These are phyloP conservation scores for Alfaro cultratus DNA, from an alignment of 2,797 vertebrate species.

Conservation along the genomic window DNA sequence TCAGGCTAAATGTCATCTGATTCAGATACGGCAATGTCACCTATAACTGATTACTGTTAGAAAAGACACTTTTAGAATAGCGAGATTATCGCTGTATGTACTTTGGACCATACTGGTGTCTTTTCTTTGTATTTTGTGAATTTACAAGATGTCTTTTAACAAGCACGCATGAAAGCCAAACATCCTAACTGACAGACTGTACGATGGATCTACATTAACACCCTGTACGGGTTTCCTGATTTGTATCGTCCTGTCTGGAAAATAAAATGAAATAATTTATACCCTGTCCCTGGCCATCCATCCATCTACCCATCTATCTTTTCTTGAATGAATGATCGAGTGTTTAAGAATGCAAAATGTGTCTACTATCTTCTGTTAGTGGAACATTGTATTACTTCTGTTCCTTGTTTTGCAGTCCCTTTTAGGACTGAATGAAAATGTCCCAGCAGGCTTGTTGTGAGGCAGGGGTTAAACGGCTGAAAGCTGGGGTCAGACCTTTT, in stretches of 20 bases:
- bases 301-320: background rate
- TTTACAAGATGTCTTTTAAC: background rate
- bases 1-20: constrained; percentile 65
- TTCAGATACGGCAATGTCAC: constrained; percentile 21
- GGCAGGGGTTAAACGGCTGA: constrained; percentile 21
- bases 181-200: background rate
- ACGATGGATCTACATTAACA: background rate
- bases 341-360: background rate
- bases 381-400: background rate
- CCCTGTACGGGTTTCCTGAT: background rate
- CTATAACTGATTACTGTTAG: background rate
- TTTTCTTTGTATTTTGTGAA: background rate
- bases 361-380: too few species aligned
- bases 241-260: background rate
- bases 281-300: background rate
- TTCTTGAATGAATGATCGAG: background rate
- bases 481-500: constrained; percentile 3
- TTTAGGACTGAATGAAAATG: constrained; percentile 16
- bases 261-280: background rate
- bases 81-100: background rate
- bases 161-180: background rate
- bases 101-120: background rate
- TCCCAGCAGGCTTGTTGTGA: background rate
- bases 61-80: background rate
- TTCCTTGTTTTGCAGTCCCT: too few species aligned